Evolutionary conservation across 2,113 vertebrate species (phyloP).

Genomic region (Mormyrus lacerda): DNA sequence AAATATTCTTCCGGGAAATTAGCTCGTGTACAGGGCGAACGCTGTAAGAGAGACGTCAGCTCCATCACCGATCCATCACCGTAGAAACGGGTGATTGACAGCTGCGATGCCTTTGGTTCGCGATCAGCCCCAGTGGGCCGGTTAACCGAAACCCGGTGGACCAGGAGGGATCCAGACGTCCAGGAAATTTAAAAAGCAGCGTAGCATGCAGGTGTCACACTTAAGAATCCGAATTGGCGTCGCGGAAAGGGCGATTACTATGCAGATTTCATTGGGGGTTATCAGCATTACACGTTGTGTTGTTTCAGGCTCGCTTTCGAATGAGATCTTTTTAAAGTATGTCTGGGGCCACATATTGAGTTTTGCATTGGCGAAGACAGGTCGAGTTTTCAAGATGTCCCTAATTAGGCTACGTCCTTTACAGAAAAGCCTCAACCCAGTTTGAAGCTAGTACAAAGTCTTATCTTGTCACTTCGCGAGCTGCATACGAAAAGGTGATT

Average conservation of each 20-base stretch:
- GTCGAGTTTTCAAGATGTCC: background rate
- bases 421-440: background rate
- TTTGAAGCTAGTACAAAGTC: background rate
- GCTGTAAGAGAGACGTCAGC: background rate
- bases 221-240: background rate
- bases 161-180: background rate
- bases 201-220: background rate
- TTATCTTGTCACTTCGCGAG: background rate
- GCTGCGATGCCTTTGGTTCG: background rate
- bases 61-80: background rate
- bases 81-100: constrained; percentile 2
- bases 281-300: background rate
- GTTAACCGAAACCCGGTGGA: background rate
- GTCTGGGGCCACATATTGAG: background rate
- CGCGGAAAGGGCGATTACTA: background rate
- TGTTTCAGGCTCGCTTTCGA: background rate
- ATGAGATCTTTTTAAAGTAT: background rate
- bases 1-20: background rate
- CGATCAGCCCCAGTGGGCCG: background rate
- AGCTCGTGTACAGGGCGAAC: background rate
- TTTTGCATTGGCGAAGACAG: background rate
- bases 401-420: background rate
- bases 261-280: background rate
- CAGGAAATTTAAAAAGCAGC: constrained; percentile 2
- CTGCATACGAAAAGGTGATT: background rate